A percentile compares a stretch with the other conserved stretches of the same genome.
These are phyloP conservation scores for Psilopsiagon aurifrons DNA, from an alignment of 2,113 vertebrate genomes.

Conservation along the genomic window DNA sequence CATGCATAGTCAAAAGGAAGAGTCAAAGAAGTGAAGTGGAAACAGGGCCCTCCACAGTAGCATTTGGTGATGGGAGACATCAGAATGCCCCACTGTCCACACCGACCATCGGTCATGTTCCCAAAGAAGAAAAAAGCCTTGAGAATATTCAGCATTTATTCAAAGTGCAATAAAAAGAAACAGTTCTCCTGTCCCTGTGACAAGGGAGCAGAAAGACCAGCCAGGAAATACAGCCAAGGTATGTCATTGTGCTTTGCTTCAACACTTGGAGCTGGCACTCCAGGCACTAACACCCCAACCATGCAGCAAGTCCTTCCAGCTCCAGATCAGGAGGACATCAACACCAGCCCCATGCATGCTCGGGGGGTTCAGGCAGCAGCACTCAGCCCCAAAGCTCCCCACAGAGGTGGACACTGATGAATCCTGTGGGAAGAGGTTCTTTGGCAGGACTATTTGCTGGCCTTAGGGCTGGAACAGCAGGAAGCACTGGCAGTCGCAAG, in stretches of 20 bases:
- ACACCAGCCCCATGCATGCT: neutral
- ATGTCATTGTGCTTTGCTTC: neutral
- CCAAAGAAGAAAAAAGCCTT: neutral
- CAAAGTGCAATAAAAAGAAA: slow-evolving; percentile 59
- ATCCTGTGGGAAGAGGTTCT: neutral
- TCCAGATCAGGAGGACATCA: neutral
- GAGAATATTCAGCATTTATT: slow-evolving; percentile 39
- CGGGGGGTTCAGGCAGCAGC: neutral
- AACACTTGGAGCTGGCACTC: neutral
- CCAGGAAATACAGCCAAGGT: slow-evolving; percentile 12
- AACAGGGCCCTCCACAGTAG: neutral
- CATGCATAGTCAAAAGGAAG: neutral
- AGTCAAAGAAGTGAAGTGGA: neutral
- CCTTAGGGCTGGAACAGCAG: neutral
- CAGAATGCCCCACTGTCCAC: neutral
- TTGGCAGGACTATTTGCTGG: neutral
- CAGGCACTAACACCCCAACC: neutral
- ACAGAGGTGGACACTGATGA: neutral
- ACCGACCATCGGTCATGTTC: neutral
- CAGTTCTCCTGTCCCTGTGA: neutral
- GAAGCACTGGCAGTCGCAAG: neutral
- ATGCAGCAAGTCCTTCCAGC: neutral
- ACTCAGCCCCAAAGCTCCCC: neutral
- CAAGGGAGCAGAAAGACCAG: neutral
- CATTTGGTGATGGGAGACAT: neutral